phyloP scores from a whole-genome alignment of 2,113 vertebrate genomes.

The Sterna hirundo region DNA sequence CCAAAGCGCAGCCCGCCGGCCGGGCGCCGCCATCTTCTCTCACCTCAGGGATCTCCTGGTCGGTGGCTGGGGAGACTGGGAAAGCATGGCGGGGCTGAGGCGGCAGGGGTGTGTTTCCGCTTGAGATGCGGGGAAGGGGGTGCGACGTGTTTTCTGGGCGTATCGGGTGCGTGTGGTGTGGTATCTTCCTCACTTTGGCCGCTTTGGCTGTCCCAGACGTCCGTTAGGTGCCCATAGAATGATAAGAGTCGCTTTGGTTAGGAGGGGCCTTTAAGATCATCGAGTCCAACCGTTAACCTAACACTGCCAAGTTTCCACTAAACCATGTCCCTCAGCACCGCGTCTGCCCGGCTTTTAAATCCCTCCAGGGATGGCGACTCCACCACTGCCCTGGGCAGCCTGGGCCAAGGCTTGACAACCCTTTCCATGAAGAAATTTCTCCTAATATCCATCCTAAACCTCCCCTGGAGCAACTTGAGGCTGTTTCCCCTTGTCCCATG shows the following conservation, averaged over 20 bases:
- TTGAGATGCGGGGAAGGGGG: not conserved
- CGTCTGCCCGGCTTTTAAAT: not conserved
- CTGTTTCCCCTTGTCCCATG: not conserved
- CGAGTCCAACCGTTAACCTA: not conserved
- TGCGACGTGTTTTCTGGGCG: not conserved
- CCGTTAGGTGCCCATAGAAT: not conserved
- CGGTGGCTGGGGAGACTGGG: not conserved
- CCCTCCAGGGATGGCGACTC: not conserved
- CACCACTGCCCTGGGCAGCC: not conserved
- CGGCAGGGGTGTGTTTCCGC: accelerated
- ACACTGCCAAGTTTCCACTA: not conserved
- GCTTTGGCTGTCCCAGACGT: not conserved
- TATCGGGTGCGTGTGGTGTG: no score
- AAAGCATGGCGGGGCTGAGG: not conserved
- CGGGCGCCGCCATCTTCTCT: not conserved
- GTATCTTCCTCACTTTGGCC: not conserved
- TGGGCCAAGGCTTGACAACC: not conserved
- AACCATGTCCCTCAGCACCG: not conserved
- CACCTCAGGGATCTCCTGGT: not conserved
- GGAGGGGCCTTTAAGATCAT: not conserved
- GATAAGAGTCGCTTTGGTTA: not conserved
- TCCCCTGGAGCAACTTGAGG: no score
- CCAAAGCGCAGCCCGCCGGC: not conserved
- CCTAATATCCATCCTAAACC: not conserved
- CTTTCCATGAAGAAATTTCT: not conserved